phyloP scores from a whole-genome alignment of 2,888 invertebrate genomes.

The Caenorhabditis sp. region DNA sequence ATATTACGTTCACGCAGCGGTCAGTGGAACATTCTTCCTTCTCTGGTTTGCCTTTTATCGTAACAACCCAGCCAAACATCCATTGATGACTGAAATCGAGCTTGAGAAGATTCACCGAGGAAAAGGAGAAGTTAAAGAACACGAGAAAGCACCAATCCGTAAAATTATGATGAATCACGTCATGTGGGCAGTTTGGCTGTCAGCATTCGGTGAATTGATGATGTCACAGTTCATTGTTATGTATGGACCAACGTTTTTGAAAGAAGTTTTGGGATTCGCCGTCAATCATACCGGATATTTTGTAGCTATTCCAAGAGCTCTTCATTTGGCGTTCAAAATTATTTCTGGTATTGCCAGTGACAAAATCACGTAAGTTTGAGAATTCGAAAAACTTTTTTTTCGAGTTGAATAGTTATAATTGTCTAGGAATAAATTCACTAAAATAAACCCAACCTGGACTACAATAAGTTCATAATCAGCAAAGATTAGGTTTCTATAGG shows the following conservation, averaged over 20 bases:
- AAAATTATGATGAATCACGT: constrained; percentile 53
- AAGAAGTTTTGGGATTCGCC: constrained; percentile 56
- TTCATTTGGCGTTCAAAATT: constrained; percentile 58
- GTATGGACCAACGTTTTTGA: constrained; percentile 59
- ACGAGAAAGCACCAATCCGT: constrained; percentile 48
- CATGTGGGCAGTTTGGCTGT: constrained; percentile 59
- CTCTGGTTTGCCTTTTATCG: constrained; percentile 47
- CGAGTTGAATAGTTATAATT: too few species aligned
- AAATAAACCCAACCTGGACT: too few species aligned
- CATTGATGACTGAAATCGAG: constrained; percentile 56
- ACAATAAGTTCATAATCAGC: too few species aligned
- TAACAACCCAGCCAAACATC: constrained; percentile 53
- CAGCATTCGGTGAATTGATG: constrained; percentile 61
- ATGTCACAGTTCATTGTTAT: constrained; percentile 63
- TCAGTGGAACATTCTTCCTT: constrained; percentile 50
- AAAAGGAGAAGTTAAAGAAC: constrained; percentile 52
- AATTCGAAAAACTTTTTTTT: not conserved
- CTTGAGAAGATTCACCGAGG: constrained; percentile 57
- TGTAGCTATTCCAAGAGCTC: constrained; percentile 56
- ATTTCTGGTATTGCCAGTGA: constrained; percentile 55
- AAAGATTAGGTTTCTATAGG: too few species aligned
- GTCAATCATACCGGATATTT: constrained; percentile 61
- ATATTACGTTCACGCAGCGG: constrained; percentile 54
- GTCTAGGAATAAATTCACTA: too few species aligned
- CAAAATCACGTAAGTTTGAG: constrained; percentile 39